Conservation (phyloP, 2,888 invertebrate species). For the Plebejus anna region DNA sequence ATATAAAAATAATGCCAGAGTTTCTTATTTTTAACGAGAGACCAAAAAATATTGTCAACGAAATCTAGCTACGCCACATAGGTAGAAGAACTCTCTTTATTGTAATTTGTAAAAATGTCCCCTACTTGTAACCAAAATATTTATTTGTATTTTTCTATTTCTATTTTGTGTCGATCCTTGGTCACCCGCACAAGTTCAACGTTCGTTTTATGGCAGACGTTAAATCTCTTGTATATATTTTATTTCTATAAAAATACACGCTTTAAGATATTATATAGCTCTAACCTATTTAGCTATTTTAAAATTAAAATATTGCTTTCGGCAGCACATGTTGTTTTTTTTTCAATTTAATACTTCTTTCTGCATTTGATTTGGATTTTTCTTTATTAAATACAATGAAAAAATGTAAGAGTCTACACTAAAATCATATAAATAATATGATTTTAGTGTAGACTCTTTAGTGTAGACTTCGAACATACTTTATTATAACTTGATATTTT, state of each 20-base stretch:
- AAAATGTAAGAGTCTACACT: not conserved
- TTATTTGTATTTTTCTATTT: constrained; percentile 19
- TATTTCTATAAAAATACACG: constrained; percentile 6
- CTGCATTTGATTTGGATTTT: not conserved
- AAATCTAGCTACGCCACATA: not conserved
- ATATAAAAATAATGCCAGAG: not conserved
- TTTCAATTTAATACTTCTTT: not conserved
- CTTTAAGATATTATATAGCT: not conserved
- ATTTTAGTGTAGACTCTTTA: too few species aligned
- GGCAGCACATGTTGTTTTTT: not conserved
- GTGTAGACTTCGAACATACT: not conserved
- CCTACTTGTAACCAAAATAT: not conserved
- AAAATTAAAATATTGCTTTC: not conserved
- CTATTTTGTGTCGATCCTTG: constrained; percentile 10
- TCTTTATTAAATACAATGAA: not conserved
- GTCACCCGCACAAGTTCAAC: constrained; percentile 15
- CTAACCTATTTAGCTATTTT: constrained; percentile 11
- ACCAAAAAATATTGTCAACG: not conserved
- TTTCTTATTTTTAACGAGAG: not conserved
- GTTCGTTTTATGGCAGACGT: constrained; percentile 13
- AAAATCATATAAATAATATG: not conserved
- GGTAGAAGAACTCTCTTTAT: not conserved
- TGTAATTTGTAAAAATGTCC: not conserved
- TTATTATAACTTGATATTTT: not conserved
- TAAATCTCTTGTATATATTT: not conserved